Base-by-base conservation (phyloP, 2,888 invertebrate genomes). In the Pandemis heparana region DNA sequence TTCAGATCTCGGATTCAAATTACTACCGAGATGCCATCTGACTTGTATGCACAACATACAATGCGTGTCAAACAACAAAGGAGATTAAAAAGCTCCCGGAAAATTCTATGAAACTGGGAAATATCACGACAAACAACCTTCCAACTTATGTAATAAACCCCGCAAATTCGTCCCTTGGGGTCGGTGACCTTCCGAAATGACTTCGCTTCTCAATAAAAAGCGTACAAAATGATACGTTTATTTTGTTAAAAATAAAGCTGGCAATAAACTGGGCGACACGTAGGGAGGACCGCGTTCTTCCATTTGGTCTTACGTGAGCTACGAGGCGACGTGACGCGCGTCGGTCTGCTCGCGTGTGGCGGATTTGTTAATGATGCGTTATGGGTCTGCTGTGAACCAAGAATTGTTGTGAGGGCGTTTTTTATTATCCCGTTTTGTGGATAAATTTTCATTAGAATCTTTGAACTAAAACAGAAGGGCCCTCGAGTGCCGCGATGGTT, bases 221-320 rank as follows among this genome's bases (percentile, higher is more conserved):
- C 64, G 41, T 59, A 64, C 72, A 72, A 72, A 73, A 77, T 78
- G 77, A 80, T 79, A 79, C 78, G 79, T 80, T 80, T 80, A 80
- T 80, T 81, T 81, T 75, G 76, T 78, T 79, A 77, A 80, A 83
- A 85, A 87, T 87, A 87, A 85, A 85, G 83, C 76, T 71, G 65
- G 82, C 79, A 80, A 84, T 87, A 87, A 87, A 84, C 78, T 77
- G 76, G 75, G 79, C 79, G 77, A 80, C 88, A 87, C 88, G 87
- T 87, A 81, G 74, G 75, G 79, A 76, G 77, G 82, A 86, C 87
- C 82, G 74, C 84, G 82, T 78, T 85, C 82, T 83, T 85, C 88
- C 86, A 87, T 87, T 84, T 83, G 82, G 81, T 70, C 81, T 78
- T 81, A 87, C 87, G 87, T 87, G 87, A 84, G 84, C 77, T 78